Conservation (phyloP, 2,888 invertebrate species). For the Phortica okadai region DNA sequence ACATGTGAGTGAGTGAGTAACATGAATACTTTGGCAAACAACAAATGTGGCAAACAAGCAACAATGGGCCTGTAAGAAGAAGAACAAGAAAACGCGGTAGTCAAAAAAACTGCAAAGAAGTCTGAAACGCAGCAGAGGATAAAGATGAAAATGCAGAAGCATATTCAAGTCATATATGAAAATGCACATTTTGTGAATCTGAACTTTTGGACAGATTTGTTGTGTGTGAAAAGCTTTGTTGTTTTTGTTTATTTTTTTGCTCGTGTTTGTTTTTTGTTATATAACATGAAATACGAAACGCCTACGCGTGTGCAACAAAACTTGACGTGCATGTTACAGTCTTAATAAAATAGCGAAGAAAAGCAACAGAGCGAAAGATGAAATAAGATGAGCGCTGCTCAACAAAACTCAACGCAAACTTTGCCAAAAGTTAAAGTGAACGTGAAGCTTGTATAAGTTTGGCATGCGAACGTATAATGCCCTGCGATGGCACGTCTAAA, state of each 20-base stretch:
- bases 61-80: conserved; percentile 13
- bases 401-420: conserved; percentile 11
- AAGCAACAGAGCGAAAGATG: background rate
- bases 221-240: background rate
- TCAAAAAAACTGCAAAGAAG: conserved; percentile 4
- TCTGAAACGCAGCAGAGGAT: background rate
- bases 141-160: background rate
- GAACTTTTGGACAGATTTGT: conserved; percentile 6
- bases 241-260: background rate
- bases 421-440: conserved; percentile 23
- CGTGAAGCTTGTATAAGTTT: conserved; percentile 16
- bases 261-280: background rate
- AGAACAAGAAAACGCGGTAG: too few species aligned
- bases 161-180: background rate
- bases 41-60: conserved; percentile 13
- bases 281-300: background rate
- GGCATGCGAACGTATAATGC: background rate
- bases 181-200: background rate
- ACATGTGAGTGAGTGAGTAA: background rate
- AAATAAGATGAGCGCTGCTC: background rate
- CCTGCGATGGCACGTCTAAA: background rate
- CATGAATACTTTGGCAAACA: background rate
- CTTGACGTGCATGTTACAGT: background rate
- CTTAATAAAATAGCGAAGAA: background rate
- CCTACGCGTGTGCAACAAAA: conserved; percentile 12